phyloP scores from a whole-genome alignment of 2,797 vertebrate genomes.

The Gymnocypris eckloni region DNA sequence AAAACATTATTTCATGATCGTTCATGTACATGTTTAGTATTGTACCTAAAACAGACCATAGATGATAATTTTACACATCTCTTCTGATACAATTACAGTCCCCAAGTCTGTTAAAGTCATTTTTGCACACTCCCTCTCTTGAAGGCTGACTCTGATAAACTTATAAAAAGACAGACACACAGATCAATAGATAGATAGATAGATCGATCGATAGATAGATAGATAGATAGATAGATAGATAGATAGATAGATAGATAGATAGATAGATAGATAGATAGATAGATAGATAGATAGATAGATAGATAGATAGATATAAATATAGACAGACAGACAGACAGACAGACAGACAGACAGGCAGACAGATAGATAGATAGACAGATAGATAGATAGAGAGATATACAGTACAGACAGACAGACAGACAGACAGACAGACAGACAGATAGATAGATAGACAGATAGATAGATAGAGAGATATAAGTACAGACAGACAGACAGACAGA shows the following conservation, averaged over 20 bases:
- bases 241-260: not conserved
- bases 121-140: not conserved
- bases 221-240: not conserved
- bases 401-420: not conserved
- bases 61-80: not conserved
- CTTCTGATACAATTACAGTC: not conserved
- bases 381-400: accelerated
- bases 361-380: not conserved
- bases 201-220: not conserved
- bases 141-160: not conserved
- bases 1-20: not conserved
- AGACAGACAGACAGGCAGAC: accelerated
- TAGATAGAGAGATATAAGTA: too few relatives aligned
- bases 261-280: accelerated
- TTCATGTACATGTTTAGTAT: not conserved
- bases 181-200: not conserved
- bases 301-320: not conserved
- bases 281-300: not conserved
- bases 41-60: constrained; percentile 1
- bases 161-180: not conserved
- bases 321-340: not conserved
- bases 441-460: too few relatives aligned
- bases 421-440: accelerated
- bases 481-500: too few relatives aligned
- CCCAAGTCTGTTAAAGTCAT: not conserved